Base-by-base conservation (phyloP, 2,797 vertebrate species). In the Tragelaphus oryx region DNA sequence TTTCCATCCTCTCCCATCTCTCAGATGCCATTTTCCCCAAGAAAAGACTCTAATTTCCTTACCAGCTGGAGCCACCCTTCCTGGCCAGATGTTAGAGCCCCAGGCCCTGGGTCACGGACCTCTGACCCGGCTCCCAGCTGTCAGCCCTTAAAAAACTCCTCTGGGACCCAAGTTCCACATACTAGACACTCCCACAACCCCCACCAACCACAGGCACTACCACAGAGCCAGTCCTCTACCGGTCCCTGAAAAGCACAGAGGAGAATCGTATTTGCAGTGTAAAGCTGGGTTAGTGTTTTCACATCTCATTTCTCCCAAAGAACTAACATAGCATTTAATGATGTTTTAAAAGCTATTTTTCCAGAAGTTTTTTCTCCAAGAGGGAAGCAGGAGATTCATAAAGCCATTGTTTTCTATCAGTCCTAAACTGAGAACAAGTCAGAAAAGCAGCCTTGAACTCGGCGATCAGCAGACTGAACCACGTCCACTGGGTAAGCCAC, bases 41-140 rank as follows among this genome's bases (percentile, higher is more conserved):
- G 46, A 46, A 50, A 44, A 71, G 87, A 46, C 74, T 68, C 75
- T 6, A 3, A 22, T 41, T 71, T 87, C 93, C 87, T 89, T 20
- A 65, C 87, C 87, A 87, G 93, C 87, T 75, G 92, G 65, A n/a
- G 18, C 75, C 48, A 10, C 28, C 81, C 65, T 80, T 75, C 80
- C 89, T 20, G 75, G 92, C 44, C 90, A 95, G 96, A 86, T 93
- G 95, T 92, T n/a, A 30, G 24, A 11, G n/a, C 22, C 37, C 79
- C 28, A 6, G 87, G 85, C 17, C 12, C 81, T 28, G 41, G 87
- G 82, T 44, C 41, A 26, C 12, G 81, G 89, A 50, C 76, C 86
- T 26, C 83, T 13, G 62, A 46, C 93, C 80, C 17, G 7, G 37
- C 33, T 81, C 55, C 87, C 65, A 60, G 81, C 82, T 94, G 89